phyloP scores from a whole-genome alignment of 2,888 invertebrate species.

The Pyrrhia umbra region DNA sequence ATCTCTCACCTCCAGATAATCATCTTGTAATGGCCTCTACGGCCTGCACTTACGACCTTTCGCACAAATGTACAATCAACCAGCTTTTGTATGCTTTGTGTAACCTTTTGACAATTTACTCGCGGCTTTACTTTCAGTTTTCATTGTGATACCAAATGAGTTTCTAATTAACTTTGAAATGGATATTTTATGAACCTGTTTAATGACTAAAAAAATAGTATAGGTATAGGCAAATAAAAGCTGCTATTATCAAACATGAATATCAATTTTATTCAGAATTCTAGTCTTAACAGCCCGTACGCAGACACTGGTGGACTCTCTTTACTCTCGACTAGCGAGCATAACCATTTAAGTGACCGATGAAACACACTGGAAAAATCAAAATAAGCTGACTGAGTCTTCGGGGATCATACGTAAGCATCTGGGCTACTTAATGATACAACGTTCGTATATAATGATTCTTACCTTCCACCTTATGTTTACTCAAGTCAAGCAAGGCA shows the following conservation, averaged over 20 bases:
- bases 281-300: too few relatives aligned
- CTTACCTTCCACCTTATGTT: background rate
- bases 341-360: too few relatives aligned
- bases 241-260: too few relatives aligned
- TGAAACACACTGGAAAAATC: too few relatives aligned
- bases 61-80: constrained; percentile 34
- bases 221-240: background rate
- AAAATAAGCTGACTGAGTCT: too few relatives aligned
- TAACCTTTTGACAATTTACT: constrained; percentile 30
- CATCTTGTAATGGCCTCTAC: constrained; percentile 28
- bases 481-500: constrained; percentile 1
- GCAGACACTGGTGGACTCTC: too few relatives aligned
- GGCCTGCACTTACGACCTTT: constrained; percentile 25
- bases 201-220: too few relatives aligned
- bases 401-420: background rate
- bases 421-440: background rate
- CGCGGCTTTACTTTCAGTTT: constrained; percentile 40
- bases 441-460: background rate
- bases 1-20: constrained; percentile 49
- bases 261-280: too few relatives aligned
- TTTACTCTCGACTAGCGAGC: too few relatives aligned
- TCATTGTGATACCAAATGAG: constrained; percentile 7
- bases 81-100: constrained; percentile 25
- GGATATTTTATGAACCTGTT: background rate
- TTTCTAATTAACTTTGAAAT: background rate